A percentile compares a stretch with the other conserved stretches of the same genome.
Evolutionary conservation across 2,113 vertebrate species (phyloP).

Genomic region (Hippoglossus stenolepis): DNA sequence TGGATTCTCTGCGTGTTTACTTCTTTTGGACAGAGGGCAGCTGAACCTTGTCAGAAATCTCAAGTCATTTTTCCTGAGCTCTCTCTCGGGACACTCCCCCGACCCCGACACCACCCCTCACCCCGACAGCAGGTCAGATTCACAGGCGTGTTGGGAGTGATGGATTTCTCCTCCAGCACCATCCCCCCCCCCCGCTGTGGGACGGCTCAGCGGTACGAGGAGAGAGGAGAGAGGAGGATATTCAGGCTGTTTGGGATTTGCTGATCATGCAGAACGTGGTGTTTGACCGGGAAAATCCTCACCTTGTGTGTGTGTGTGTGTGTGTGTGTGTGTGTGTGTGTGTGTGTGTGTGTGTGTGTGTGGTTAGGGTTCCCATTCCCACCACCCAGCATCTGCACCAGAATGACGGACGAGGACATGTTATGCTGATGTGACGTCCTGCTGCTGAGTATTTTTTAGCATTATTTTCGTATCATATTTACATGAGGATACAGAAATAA

Average conservation of each 20-base stretch:
- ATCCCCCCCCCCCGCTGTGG: not conserved
- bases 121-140: not conserved
- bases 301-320: not conserved
- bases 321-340: no score
- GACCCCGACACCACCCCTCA: not conserved
- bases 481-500: no score
- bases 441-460: not conserved
- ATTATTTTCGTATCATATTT: no score
- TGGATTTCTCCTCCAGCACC: constrained; percentile 23
- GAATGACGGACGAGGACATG: not conserved
- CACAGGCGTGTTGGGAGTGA: constrained; percentile 27
- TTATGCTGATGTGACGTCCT: no score
- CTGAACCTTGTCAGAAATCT: no score
- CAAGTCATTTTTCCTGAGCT: no score
- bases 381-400: not conserved
- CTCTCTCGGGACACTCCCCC: not conserved
- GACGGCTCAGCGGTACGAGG: not conserved
- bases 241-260: constrained; percentile 14
- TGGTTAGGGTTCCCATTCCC: no score
- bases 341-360: no score
- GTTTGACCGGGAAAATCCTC: constrained; percentile 37
- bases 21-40: no score
- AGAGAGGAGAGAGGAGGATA: not conserved
- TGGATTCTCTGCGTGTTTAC: no score
- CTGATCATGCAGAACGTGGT: constrained; percentile 26